Percentiles rank a stretch among this genome's conserved stretches.
phyloP scores from a whole-genome alignment of 2,888 invertebrate species.

The Megaustenia siamemsis region DNA sequence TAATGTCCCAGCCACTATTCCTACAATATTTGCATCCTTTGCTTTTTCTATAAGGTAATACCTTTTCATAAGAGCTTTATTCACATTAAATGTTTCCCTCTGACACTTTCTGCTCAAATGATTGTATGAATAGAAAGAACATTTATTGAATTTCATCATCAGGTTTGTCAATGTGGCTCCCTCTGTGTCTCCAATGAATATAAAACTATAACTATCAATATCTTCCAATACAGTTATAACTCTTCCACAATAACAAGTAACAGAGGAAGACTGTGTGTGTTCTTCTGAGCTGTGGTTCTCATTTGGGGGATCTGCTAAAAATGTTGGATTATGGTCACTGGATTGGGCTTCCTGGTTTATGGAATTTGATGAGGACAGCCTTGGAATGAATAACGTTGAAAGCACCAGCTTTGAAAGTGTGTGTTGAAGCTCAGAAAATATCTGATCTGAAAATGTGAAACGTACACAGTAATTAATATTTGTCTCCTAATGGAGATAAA shows the following conservation, averaged over 20 bases:
- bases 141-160: conserved; percentile 79
- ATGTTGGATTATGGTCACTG: neutral
- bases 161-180: conserved; percentile 85
- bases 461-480: too few relatives aligned
- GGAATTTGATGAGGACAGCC: neutral
- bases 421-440: conserved; percentile 48
- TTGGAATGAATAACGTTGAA: conserved; percentile 54
- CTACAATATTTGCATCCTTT: conserved; percentile 92
- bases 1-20: conserved; percentile 94
- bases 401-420: conserved; percentile 49
- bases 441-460: conserved; percentile 57
- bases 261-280: neutral
- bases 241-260: conserved; percentile 61
- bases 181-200: conserved; percentile 85
- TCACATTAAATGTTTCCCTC: conserved; percentile 74
- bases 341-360: neutral
- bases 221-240: conserved; percentile 57
- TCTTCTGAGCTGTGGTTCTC: neutral
- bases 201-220: conserved; percentile 83
- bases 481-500: too few relatives aligned
- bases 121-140: conserved; percentile 79
- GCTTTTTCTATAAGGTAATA: conserved; percentile 93
- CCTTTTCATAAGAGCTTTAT: conserved; percentile 88
- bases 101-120: conserved; percentile 66
- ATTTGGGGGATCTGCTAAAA: neutral